phyloP scores from a whole-genome alignment of 2,888 invertebrate genomes.

The Heterodera filipjevi region DNA sequence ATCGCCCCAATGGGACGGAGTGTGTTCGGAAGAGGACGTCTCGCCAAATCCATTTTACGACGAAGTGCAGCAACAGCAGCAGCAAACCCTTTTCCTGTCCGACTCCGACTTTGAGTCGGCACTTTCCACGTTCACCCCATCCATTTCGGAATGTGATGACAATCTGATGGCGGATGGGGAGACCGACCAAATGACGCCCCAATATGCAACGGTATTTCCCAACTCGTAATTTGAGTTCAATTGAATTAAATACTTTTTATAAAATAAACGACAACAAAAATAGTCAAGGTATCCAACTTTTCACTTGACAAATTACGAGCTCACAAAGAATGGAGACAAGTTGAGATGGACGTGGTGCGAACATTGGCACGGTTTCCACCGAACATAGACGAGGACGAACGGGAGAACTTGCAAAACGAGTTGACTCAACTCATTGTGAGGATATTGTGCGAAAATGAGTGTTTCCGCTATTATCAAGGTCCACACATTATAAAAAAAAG shows the following conservation, averaged over 20 bases:
- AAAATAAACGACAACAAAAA: background rate
- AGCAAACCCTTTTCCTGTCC: constrained; percentile 11
- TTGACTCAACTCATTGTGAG: constrained; percentile 62
- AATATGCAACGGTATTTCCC: background rate
- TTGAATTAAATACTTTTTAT: too few relatives aligned
- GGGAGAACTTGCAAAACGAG: constrained; percentile 49
- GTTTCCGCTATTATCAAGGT: constrained; percentile 65
- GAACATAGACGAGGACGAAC: constrained; percentile 56
- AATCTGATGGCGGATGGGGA: constrained; percentile 22
- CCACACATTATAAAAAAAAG: too few relatives aligned
- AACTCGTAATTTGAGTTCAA: background rate
- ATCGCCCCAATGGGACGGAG: background rate
- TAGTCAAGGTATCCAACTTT: constrained; percentile 32
- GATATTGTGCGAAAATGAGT: constrained; percentile 53
- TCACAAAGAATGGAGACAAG: constrained; percentile 63
- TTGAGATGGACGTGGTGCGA: constrained; percentile 63
- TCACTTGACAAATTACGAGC: constrained; percentile 47
- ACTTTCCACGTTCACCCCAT: constrained; percentile 38
- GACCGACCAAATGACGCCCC: constrained; percentile 35
- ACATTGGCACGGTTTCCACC: constrained; percentile 63
- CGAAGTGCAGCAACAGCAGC: background rate
- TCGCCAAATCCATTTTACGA: background rate
- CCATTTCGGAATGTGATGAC: background rate
- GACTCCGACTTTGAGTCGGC: constrained; percentile 60
- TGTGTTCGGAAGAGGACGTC: constrained; percentile 32